A percentile compares a stretch with the other conserved stretches of the same genome.
Evolutionary conservation across 2,113 vertebrate genomes (phyloP).

Genomic region (Podarcis raffonei): DNA sequence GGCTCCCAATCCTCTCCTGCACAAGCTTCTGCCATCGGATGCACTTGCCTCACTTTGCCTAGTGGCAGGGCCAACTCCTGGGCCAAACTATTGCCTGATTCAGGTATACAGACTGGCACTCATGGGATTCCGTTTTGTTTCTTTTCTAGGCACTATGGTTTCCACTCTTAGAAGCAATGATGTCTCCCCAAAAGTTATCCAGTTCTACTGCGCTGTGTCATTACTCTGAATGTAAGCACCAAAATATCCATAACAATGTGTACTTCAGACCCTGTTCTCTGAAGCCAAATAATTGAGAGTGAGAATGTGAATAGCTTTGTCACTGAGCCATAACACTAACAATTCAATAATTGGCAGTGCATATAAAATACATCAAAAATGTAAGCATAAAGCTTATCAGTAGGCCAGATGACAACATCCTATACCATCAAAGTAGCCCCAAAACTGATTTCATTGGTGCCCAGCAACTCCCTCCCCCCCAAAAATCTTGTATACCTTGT

Average conservation of each 20-base stretch:
- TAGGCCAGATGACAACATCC: not conserved
- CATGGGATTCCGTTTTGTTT: not conserved
- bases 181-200: slow-evolving; percentile 90
- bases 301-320: not conserved
- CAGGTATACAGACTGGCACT: no score
- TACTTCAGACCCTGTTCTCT: not conserved
- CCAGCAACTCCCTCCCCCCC: not conserved
- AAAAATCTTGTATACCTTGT: not conserved
- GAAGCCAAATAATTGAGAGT: not conserved
- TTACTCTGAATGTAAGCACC: slow-evolving; percentile 81
- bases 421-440: not conserved
- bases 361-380: not conserved
- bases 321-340: not conserved
- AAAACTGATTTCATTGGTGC: not conserved
- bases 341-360: not conserved
- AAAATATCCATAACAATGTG: not conserved
- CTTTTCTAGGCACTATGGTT: slow-evolving; percentile 90
- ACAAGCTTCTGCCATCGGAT: no score
- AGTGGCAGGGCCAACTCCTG: no score
- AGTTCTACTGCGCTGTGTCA: slow-evolving; percentile 68
- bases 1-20: no score
- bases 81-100: not conserved
- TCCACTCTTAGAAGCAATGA: slow-evolving; percentile 92
- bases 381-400: not conserved
- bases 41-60: no score